Evolutionary conservation across 2,888 invertebrate genomes (phyloP).

Genomic region (Tupiocoris notatus): DNA sequence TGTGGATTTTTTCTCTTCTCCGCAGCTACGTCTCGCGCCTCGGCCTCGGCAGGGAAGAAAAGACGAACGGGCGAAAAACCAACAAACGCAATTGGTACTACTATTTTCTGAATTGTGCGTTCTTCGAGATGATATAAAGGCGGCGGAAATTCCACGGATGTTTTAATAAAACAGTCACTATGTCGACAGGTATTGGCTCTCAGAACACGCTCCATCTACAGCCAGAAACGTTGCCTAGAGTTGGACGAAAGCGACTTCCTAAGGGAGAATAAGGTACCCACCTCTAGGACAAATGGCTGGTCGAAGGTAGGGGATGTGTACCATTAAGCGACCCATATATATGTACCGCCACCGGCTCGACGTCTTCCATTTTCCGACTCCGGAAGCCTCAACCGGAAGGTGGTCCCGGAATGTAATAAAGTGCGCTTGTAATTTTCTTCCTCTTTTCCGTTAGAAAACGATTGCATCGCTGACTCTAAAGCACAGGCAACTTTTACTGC

Average conservation of each 20-base stretch:
- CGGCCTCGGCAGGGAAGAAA: not conserved
- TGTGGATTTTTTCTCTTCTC: not conserved
- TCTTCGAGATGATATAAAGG: constrained; percentile 36
- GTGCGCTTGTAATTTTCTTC: constrained; percentile 19
- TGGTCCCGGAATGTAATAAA: constrained; percentile 25
- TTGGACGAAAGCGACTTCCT: no score
- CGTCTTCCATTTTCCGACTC: not conserved
- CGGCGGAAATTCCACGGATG: constrained; percentile 33
- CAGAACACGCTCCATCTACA: not conserved
- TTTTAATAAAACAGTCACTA: constrained; percentile 36
- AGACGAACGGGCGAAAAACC: no score
- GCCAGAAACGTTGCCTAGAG: not conserved
- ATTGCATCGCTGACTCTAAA: constrained; percentile 1
- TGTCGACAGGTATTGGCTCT: constrained; percentile 29
- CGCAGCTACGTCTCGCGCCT: not conserved
- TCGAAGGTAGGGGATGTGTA: not conserved
- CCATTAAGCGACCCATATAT: constrained; percentile 33
- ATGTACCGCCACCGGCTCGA: constrained; percentile 5
- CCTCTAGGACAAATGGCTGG: not conserved
- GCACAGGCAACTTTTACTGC: not conserved
- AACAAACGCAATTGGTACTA: constrained; percentile 25
- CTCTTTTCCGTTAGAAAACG: constrained; percentile 8
- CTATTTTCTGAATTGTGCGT: constrained; percentile 23
- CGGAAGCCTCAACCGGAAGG: not conserved
- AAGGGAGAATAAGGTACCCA: no score